These are phyloP conservation scores for Cryptus viduatorius DNA, from an alignment of 2,888 invertebrate species.

Conservation along the genomic window DNA sequence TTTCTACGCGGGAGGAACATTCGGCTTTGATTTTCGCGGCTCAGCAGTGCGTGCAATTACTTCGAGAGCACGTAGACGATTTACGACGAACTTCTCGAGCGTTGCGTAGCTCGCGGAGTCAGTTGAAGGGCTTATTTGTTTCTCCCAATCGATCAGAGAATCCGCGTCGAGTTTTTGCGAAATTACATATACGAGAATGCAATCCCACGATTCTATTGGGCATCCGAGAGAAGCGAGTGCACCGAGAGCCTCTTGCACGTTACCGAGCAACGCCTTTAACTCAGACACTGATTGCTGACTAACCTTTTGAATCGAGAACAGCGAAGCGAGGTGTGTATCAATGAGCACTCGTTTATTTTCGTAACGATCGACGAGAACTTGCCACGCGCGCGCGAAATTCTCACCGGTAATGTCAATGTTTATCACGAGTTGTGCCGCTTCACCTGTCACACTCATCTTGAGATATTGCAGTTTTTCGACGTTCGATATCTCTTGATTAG, in stretches of 20 bases:
- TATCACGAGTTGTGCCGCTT: conserved; percentile 45
- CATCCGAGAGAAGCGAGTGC: conserved; percentile 37
- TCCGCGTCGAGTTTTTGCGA: conserved; percentile 35
- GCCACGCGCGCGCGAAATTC: conserved; percentile 53
- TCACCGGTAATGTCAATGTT: conserved; percentile 42
- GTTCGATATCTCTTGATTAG: conserved; percentile 35
- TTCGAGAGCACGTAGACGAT: conserved; percentile 46
- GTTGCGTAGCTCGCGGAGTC: conserved; percentile 25
- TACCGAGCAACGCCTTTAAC: conserved; percentile 25
- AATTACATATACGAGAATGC: conserved; percentile 32
- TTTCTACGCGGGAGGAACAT: too few relatives aligned
- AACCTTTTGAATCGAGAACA: conserved; percentile 27
- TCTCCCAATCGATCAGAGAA: conserved; percentile 52
- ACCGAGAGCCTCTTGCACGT: conserved; percentile 30
- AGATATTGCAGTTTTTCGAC: conserved; percentile 62
- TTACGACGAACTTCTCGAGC: conserved; percentile 41
- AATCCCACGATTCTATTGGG: conserved; percentile 41
- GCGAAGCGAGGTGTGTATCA: conserved; percentile 35
- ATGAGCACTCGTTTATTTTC: conserved; percentile 57
- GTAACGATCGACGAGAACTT: conserved; percentile 45
- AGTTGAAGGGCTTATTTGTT: conserved; percentile 18
- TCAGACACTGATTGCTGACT: conserved; percentile 10
- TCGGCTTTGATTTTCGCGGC: conserved; percentile 7
- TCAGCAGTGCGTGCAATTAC: conserved; percentile 9
- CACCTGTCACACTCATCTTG: conserved; percentile 50